Conservation (phyloP, 2,888 invertebrate species). For the Sericinus montela region DNA sequence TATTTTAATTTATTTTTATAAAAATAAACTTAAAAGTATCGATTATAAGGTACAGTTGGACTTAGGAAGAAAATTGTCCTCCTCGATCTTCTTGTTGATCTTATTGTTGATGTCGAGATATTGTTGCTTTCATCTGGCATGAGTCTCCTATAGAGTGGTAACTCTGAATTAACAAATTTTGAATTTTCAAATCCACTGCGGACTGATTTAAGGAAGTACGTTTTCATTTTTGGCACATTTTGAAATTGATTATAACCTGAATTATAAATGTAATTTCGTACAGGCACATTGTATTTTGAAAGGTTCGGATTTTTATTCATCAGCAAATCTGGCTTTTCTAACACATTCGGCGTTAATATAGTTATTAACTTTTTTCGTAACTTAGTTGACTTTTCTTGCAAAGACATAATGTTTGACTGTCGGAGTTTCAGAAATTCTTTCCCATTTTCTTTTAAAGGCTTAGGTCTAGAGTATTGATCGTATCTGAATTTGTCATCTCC, state of each 20-base stretch:
- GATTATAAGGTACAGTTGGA: constrained; percentile 53
- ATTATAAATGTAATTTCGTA: background rate
- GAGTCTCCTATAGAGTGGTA: background rate
- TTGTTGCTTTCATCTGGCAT: background rate
- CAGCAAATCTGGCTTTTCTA: constrained; percentile 2
- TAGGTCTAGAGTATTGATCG: background rate
- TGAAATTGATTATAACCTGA: background rate
- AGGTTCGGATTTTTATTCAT: background rate
- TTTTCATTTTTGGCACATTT: constrained; percentile 1
- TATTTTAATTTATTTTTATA: constrained; percentile 1
- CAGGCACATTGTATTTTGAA: background rate
- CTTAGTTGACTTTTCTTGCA: constrained; percentile 31
- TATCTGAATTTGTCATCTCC: background rate
- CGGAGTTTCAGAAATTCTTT: constrained; percentile 28
- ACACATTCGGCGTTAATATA: background rate
- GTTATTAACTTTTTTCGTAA: constrained; percentile 4
- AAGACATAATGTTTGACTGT: constrained; percentile 22
- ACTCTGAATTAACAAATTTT: background rate
- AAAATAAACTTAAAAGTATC: constrained; percentile 41
- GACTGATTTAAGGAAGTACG: constrained; percentile 3
- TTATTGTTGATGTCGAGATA: constrained; percentile 14
- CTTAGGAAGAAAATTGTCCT: constrained; percentile 63
- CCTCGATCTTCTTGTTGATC: constrained; percentile 32
- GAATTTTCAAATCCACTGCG: background rate
- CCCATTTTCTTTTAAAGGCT: constrained; percentile 1